Evolutionary conservation across 2,888 invertebrate species (phyloP), one percentile per base, ranked within the genome.

Genomic region (Phalera bucephala): DNA sequence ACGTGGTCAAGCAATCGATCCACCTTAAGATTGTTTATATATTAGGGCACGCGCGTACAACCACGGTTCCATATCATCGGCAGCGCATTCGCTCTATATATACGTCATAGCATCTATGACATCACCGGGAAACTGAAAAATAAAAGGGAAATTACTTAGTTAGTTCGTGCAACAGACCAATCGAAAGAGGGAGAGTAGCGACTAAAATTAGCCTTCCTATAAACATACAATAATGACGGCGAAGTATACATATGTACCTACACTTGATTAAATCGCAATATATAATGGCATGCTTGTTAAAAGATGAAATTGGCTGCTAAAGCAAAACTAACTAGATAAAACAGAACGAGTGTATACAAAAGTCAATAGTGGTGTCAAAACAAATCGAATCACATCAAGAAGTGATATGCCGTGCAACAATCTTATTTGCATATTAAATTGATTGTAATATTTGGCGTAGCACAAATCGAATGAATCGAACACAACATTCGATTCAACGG

Each of bases 391-490:
- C 36, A 51, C 33, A 20, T 30, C 43, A 31, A 41, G 28, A 40
- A 28, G 31, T 40, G 40, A 49, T 38, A 23, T 32, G 27, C 25
- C 22, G n/a, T 30, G 27, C 37, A 45, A 47, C 21, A 51, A 52
- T 52, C 19, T 49, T 20, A 51, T 52, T 56, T 49, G 26, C 28
- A 45, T 41, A 26, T 33, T 27, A 38, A 61, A 60, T 52, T 31
- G 50, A 54, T 39, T 40, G 37, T 30, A 31, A 48, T 32, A 36
- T 44, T 56, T 46, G 10, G 45, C 39, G 38, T 51, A 28, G 30
- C 37, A 40, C 40, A 62, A 70, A 71, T 64, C 58, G 53, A 63
- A 68, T 66, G 51, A 62, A 54, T 59, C 31, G 45, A 45, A 36
- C 45, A 19, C 40, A 45, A 41, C 40, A 41, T 15, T 36, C 37